phyloP scores from a whole-genome alignment of 2,113 vertebrate species.

The Phrynocephalus versicolor region DNA sequence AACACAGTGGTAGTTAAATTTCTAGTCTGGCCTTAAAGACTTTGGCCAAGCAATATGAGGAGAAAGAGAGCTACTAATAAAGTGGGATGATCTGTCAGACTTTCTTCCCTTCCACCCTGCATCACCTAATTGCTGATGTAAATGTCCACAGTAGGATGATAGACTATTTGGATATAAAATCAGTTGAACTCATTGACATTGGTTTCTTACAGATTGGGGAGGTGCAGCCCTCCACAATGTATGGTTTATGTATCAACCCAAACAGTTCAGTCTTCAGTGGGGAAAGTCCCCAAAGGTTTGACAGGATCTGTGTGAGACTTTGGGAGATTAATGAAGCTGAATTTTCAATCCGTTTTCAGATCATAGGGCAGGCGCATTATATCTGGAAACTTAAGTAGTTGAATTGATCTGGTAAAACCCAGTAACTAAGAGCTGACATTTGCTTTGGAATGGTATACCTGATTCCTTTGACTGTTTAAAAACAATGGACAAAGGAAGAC shows the following conservation, averaged over 20 bases:
- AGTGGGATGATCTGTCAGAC: not conserved
- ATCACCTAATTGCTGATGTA: not conserved
- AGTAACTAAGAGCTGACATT: not conserved
- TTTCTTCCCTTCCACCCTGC: not conserved
- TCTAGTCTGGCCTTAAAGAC: too few species aligned
- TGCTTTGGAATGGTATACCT: not conserved
- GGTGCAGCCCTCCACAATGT: too few species aligned
- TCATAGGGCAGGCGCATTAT: too few species aligned
- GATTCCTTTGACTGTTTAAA: not conserved
- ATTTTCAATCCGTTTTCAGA: not conserved
- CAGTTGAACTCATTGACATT: not conserved
- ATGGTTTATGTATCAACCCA: not conserved
- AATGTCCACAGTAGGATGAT: not conserved
- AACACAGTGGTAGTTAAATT: too few species aligned
- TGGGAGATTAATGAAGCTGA: not conserved
- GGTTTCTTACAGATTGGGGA: too few species aligned
- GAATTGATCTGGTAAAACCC: not conserved
- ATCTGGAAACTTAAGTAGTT: not conserved
- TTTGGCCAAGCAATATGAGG: too few species aligned
- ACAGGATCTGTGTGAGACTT: not conserved
- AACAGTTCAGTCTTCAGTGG: not conserved
- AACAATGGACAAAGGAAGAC: not conserved
- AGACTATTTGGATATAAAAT: not conserved
- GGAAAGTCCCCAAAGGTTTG: not conserved
- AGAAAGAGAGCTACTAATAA: not conserved